Evolutionary conservation across 2,113 vertebrate species (phyloP).

Genomic region (Paratilapia polleni): DNA sequence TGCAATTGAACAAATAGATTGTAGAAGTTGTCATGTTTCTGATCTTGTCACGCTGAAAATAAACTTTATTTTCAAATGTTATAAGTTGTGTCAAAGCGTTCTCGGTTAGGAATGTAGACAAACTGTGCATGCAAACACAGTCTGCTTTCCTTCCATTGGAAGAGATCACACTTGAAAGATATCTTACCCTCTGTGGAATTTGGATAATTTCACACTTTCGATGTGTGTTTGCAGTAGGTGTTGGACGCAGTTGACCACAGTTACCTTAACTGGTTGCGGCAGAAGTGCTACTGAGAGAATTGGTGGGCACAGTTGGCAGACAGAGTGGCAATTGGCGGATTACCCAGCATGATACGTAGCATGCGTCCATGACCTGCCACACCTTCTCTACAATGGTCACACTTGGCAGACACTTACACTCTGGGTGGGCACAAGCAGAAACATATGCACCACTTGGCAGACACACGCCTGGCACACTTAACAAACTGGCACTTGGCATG

Average conservation of each 20-base stretch:
- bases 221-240: slow-evolving; percentile 15
- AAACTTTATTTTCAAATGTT: not conserved
- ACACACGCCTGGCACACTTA: slow-evolving; percentile 65
- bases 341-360: slow-evolving; percentile 61
- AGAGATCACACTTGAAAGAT: not conserved
- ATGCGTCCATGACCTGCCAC: slow-evolving; percentile 58
- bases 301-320: slow-evolving; percentile 60
- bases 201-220: slow-evolving; percentile 13
- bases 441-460: slow-evolving; percentile 70
- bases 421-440: slow-evolving; percentile 49
- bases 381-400: slow-evolving; percentile 56
- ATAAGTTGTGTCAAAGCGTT: too few relatives aligned
- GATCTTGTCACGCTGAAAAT: not conserved
- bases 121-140: not conserved
- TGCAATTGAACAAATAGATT: not conserved
- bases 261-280: slow-evolving; percentile 45
- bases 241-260: slow-evolving; percentile 36
- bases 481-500: slow-evolving; percentile 66
- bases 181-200: not conserved
- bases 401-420: slow-evolving; percentile 57
- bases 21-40: not conserved
- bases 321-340: slow-evolving; percentile 59
- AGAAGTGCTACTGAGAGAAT: slow-evolving; percentile 28
- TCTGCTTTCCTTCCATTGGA: not conserved
- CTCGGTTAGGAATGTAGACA: not conserved